Percentiles rank a stretch among this genome's conserved stretches.
These are phyloP conservation scores for Neuroterus valhalla DNA, from an alignment of 1,140 invertebrate species.

Conservation along the genomic window DNA sequence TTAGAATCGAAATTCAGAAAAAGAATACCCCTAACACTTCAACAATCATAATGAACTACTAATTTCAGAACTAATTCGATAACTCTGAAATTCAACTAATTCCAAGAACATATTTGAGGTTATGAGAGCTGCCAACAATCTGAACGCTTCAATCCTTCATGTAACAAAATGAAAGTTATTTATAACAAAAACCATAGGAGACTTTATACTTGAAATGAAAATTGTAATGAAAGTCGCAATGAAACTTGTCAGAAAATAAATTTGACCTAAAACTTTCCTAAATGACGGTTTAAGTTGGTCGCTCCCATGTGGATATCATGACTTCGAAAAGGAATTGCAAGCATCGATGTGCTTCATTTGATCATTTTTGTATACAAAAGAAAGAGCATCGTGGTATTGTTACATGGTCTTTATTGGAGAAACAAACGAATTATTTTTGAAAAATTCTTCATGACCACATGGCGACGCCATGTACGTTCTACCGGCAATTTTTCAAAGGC, in stretches of 20 bases:
- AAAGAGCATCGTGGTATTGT: conserved; percentile 19
- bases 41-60: too few relatives aligned
- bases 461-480: conserved; percentile 62
- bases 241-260: too few relatives aligned
- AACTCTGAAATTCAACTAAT: not conserved
- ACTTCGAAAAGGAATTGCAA: not conserved
- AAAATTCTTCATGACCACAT: conserved; percentile 54
- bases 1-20: too few relatives aligned
- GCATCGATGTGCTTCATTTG: not conserved
- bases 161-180: not conserved
- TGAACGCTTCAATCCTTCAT: too few relatives aligned
- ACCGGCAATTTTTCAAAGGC: conserved; percentile 44
- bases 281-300: not conserved
- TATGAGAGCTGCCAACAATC: too few relatives aligned
- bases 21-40: too few relatives aligned
- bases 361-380: not conserved
- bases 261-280: not conserved
- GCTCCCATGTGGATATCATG: not conserved
- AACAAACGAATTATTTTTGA: not conserved
- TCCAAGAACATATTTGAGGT: not conserved
- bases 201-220: too few relatives aligned
- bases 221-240: too few relatives aligned
- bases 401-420: not conserved
- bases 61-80: not conserved
- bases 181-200: too few relatives aligned